Evolutionary conservation across 2,797 vertebrate genomes (phyloP), one percentile per base, ranked within the genome.

Genomic region (Hemitrygon akajei): DNA sequence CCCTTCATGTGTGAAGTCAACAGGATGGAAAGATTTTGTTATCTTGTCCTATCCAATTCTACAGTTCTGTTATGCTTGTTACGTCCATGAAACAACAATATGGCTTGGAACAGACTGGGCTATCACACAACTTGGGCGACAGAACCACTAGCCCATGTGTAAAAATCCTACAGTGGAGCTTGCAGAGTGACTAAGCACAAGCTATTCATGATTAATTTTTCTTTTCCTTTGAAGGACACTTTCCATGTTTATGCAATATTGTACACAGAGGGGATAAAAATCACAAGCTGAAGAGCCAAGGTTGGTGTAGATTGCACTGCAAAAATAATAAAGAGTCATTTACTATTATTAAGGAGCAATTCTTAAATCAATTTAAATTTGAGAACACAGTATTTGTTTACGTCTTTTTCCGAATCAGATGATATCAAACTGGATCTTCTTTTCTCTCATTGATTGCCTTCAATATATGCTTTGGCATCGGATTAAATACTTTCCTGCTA

Each of bases 21-120:
- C 93, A 69, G 18, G 80, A 9, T 75, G 94, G 94, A 95, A 95
- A 94, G 94, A 95, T 71, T 93, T 95, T 95, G 93, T 91, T 95
- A 94, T 94, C 94, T 94, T 96, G 94, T 75, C 73, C 94, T 94
- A 95, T 96, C 94, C 94, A 94, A 94, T 69, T 95, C 82, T 94
- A 87, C 80, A 92, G 94, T 66, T 94, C 69, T 56, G 82, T 22
- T 77, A 20, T 37, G 71, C 25, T 93, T 94, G 94, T 40, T 47
- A 93, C 94, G 95, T 92, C n/a, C 34, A 10, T 79, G 76, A 34
- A 34, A 34, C 93, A 89, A 69, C 58, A 76, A n/a, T 94, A 95
- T 94, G 94, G 94, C 94, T 94, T 94, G 82, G 58, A 60, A 16
- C 93, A 94, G 56, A 56, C 93, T 75, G 94, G 82, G 91, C 34